Evolutionary conservation across 2,888 invertebrate genomes (phyloP).

Genomic region (Xanthia icteritia): DNA sequence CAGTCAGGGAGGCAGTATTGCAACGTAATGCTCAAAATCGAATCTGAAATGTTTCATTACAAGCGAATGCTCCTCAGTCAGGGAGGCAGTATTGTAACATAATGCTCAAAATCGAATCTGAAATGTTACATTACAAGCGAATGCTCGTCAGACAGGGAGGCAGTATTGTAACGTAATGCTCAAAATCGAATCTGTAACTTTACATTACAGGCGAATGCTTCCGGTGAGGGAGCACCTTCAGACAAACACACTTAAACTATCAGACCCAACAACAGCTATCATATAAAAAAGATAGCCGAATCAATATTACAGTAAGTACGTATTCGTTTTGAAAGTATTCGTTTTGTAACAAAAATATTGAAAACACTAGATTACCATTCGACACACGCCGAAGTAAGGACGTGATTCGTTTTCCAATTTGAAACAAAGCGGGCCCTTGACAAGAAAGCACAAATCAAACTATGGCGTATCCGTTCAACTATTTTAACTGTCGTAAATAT

Average conservation of each 20-base stretch:
- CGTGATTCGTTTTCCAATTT: constrained; percentile 84
- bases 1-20: too few relatives aligned
- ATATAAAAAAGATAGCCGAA: constrained; percentile 36
- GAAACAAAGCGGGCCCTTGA: constrained; percentile 85
- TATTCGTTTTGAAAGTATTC: constrained; percentile 78
- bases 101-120: too few relatives aligned
- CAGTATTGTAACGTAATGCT: too few relatives aligned
- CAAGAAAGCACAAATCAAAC: constrained; percentile 87
- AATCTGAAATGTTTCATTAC: too few relatives aligned
- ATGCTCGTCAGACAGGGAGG: too few relatives aligned
- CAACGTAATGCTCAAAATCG: too few relatives aligned
- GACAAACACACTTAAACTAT: constrained; percentile 15
- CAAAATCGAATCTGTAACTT: too few relatives aligned
- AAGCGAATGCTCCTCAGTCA: too few relatives aligned
- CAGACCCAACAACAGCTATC: constrained; percentile 24
- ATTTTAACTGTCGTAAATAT: constrained; percentile 76
- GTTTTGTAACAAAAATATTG: constrained; percentile 84
- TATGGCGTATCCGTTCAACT: constrained; percentile 75
- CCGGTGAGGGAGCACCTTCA: background rate
- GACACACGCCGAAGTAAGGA: constrained; percentile 79
- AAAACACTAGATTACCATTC: constrained; percentile 82
- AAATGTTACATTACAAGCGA: too few relatives aligned
- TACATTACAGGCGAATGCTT: too few relatives aligned
- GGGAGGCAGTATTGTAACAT: too few relatives aligned
- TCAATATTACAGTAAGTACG: constrained; percentile 62